Percentiles rank a stretch among this genome's conserved stretches.
Evolutionary conservation across 2,113 vertebrate species (phyloP).

Genomic region (Thalassoma bifasciatum): DNA sequence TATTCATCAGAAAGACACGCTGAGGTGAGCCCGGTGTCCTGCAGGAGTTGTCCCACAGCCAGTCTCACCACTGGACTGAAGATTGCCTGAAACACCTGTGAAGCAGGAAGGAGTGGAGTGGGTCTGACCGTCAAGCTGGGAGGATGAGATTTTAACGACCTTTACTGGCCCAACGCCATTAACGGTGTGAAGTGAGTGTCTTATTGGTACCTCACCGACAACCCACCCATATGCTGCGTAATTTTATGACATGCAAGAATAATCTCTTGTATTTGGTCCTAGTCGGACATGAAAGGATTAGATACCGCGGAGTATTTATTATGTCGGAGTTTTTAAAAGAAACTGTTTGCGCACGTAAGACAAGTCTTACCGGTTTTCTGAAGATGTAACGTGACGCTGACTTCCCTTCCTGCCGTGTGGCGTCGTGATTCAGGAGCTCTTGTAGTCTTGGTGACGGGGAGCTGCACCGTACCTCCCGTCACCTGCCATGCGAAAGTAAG

Average conservation of each 20-base stretch:
- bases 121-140: neutral
- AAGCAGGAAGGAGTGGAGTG: no score
- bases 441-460: conserved; percentile 3
- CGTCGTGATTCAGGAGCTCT: conserved; percentile 11
- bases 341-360: accelerated
- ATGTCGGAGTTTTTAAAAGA: neutral
- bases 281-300: no score
- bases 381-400: neutral
- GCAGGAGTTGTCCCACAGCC: neutral
- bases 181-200: conserved; percentile 42
- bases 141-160: neutral
- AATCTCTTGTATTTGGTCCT: no score
- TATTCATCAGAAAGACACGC: neutral
- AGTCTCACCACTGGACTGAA: neutral
- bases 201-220: neutral
- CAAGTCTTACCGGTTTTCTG: conserved; percentile 23
- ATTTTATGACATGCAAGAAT: neutral
- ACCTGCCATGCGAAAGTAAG: neutral
- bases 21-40: neutral
- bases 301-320: accelerated
- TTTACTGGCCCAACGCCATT: neutral
- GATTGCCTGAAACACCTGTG: neutral
- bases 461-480: neutral
- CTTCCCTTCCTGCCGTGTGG: conserved; percentile 22
- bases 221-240: accelerated